These are phyloP conservation scores for Acronicta psi DNA, from an alignment of 2,888 invertebrate species.

Conservation along the genomic window DNA sequence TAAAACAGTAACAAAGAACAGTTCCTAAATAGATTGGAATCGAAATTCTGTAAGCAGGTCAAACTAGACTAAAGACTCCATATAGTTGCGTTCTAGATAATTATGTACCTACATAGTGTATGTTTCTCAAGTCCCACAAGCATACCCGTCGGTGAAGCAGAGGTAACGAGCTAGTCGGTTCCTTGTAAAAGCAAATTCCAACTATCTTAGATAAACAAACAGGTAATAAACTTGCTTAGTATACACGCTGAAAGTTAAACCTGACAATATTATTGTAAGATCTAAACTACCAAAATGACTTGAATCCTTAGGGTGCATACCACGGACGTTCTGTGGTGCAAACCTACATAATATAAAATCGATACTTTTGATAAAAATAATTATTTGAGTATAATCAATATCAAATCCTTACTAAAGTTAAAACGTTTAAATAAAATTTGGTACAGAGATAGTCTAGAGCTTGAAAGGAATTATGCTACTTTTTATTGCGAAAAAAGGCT, in stretches of 20 bases:
- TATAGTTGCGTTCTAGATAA: not conserved
- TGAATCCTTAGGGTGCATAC: no score
- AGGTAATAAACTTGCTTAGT: slow-evolving; percentile 1
- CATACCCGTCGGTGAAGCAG: not conserved
- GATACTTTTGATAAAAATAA: no score
- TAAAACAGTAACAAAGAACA: not conserved
- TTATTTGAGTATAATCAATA: no score
- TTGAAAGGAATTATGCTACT: no score
- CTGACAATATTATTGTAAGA: not conserved
- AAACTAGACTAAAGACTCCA: not conserved
- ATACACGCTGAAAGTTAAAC: not conserved
- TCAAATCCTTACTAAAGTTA: no score
- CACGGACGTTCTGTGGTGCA: no score
- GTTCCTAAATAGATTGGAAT: not conserved
- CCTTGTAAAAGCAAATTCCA: slow-evolving; percentile 2
- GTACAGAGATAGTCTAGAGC: no score
- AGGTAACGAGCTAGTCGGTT: not conserved
- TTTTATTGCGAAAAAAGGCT: no score
- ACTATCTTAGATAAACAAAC: not conserved
- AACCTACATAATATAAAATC: no score
- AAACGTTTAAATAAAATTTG: no score
- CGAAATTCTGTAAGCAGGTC: not conserved
- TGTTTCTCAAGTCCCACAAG: not conserved
- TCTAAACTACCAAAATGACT: not conserved
- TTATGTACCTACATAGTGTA: not conserved